Evolutionary conservation across 2,888 invertebrate genomes (phyloP), one percentile per base, ranked within the genome.

Genomic region (Trichopoda pennipes): DNA sequence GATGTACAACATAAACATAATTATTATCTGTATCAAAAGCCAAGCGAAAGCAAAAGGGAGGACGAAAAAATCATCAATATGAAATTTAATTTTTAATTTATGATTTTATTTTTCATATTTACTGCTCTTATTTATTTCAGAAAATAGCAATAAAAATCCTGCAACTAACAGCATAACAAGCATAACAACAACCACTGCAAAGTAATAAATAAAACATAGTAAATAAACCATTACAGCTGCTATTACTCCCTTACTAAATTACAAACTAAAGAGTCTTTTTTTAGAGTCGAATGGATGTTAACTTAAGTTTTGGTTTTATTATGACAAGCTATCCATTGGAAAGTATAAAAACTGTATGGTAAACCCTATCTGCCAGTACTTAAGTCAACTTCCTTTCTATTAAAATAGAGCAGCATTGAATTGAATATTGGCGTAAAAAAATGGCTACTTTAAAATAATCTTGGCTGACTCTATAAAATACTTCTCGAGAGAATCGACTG

Each of bases 1-100:
- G 9, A 49, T 66, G 14, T 49, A 38, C 51, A 51, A n/a, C 4
- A 68, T 14, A 32, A 56, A 38, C 16, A 19, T 19, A 49, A 60
- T 35, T 16, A 16, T 63, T 63, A 21, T 55, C 58, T 49, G 23
- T 64, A 35, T 17, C 10, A 17, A 4, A 28, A 10, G 38, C 21
- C 0, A 14, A 28, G 21, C 19, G n/a, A 21, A n/a, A 12, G 38
- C n/a, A 42, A 38, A 35, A 12, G 47, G 1, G 42, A 58, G 23
- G 10, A 32, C 19, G 47, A 17, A 35, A 51, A 58, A 49, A 44
- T 56, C 21, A 35, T 55, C 17, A 28, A 73, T 77, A 68, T 81
- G 23, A 63, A 77, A 73, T 77, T 81, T 72, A 21, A 9, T 76
- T 56, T 60, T 49, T 76, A 72, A 68, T 81, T 76, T 81, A 81